phyloP scores from a whole-genome alignment of 2,888 invertebrate genomes.

The Trachelus iudaicus region DNA sequence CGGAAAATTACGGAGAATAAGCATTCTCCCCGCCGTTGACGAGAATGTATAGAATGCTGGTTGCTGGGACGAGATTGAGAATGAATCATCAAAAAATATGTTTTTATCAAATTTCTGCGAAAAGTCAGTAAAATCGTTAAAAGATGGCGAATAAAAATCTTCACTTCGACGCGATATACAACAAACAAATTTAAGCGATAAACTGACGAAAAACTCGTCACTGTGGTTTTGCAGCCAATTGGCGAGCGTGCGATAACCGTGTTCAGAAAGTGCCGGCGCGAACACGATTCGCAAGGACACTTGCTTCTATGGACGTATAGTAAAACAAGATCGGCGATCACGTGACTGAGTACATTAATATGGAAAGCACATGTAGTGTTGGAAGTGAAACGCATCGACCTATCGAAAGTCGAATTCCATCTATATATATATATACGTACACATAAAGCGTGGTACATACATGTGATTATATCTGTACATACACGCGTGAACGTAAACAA shows the following conservation, averaged over 20 bases:
- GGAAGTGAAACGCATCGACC: background rate
- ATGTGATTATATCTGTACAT: no score
- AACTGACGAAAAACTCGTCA: background rate
- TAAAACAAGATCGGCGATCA: background rate
- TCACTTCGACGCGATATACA: background rate
- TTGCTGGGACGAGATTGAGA: no score
- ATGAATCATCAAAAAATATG: no score
- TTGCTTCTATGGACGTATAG: background rate
- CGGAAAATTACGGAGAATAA: background rate
- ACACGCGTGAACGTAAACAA: no score
- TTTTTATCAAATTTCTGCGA: no score
- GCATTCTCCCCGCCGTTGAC: background rate
- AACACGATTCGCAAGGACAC: background rate
- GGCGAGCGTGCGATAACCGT: background rate
- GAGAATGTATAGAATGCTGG: background rate
- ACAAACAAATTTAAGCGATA: background rate
- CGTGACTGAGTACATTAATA: background rate
- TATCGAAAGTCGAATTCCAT: conserved; percentile 1
- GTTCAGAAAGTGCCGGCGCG: background rate
- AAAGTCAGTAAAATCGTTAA: no score
- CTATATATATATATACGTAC: background rate
- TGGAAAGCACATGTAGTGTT: background rate
- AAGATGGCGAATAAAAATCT: background rate
- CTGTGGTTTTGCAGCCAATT: background rate
- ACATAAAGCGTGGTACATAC: no score